Evolutionary conservation across 2,113 vertebrate species (phyloP).

Genomic region (Zosterops hypoxanthus): DNA sequence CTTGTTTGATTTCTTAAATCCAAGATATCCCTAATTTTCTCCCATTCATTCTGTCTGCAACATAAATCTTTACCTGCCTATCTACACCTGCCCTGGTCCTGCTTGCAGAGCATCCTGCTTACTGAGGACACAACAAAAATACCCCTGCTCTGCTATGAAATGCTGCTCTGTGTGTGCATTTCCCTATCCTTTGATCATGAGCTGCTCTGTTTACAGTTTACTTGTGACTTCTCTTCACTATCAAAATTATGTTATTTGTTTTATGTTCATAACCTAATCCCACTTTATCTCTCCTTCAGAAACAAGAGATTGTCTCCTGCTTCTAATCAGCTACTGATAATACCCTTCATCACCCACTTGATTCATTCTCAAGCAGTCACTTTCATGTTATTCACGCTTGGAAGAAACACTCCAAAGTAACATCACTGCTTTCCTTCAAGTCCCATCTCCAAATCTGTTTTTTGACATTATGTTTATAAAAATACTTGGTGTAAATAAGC

Average conservation of each 20-base stretch:
- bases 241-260: conserved; percentile 19
- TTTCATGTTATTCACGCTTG: not conserved
- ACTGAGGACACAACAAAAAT: not conserved
- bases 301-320: conserved; percentile 16
- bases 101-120: not conserved
- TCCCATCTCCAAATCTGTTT: not conserved
- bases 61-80: not conserved
- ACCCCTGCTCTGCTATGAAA: not conserved
- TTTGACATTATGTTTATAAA: not conserved
- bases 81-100: not conserved
- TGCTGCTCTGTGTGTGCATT: not conserved
- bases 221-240: not conserved
- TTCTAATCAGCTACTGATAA: conserved; percentile 32
- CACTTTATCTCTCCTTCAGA: conserved; percentile 38
- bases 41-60: not conserved
- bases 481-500: not conserved
- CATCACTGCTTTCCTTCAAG: not conserved
- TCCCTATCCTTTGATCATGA: not conserved
- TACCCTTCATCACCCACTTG: conserved; percentile 12
- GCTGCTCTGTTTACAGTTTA: not conserved
- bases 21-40: not conserved
- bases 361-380: conserved; percentile 17
- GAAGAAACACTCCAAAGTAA: conserved; percentile 5
- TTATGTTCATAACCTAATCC: conserved; percentile 31
- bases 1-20: not conserved